Conservation (phyloP, 2,113 vertebrate species). For the Herpetotheres cachinnans region DNA sequence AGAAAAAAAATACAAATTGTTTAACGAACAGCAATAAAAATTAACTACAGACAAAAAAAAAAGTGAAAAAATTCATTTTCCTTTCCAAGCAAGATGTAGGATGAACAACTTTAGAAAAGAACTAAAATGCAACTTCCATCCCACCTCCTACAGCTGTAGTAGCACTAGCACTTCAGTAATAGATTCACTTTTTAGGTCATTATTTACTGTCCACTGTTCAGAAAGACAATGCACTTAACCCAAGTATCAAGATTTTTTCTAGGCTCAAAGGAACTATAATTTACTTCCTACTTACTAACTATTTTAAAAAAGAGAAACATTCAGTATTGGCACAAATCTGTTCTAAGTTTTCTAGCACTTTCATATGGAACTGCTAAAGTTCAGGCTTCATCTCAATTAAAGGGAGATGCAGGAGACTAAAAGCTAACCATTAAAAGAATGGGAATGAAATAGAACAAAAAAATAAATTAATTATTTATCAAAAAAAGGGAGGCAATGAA, state of each 20-base stretch:
- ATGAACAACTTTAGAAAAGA: background rate
- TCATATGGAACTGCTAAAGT: background rate
- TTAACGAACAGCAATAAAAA: background rate
- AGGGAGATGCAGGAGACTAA: background rate
- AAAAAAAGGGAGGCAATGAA: background rate
- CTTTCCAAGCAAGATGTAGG: background rate
- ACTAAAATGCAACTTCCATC: background rate
- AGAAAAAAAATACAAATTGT: background rate
- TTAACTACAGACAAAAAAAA: background rate
- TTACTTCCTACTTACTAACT: background rate
- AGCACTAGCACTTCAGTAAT: background rate
- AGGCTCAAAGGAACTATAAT: background rate
- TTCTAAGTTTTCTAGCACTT: background rate
- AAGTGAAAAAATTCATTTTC: too few species aligned
- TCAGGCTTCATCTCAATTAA: background rate
- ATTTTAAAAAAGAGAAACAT: conserved; percentile 4
- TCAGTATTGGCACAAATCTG: background rate
- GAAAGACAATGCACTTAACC: background rate
- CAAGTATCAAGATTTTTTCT: background rate
- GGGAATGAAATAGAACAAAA: background rate
- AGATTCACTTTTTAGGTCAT: background rate
- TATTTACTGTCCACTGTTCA: background rate
- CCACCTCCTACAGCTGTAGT: background rate
- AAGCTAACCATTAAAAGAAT: background rate
- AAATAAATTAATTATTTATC: background rate